Conservation (phyloP, 2,888 invertebrate genomes). For the Phengaris arion region DNA sequence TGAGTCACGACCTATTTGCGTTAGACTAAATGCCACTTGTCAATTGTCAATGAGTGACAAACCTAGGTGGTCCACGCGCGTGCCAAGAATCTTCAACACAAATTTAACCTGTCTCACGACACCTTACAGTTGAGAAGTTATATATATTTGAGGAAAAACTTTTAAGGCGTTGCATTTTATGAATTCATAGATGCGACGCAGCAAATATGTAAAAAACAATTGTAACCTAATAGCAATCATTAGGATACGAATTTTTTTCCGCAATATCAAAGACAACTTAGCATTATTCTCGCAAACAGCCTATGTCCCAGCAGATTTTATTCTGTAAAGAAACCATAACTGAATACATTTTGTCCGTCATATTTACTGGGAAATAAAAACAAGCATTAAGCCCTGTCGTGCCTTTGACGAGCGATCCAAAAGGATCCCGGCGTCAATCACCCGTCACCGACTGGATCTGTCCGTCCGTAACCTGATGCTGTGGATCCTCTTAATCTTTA, state of each 20-base stretch:
- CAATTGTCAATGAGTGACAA: conserved; percentile 23
- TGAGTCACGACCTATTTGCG: conserved; percentile 21
- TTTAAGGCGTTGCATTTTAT: background rate
- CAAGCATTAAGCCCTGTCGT: conserved; percentile 20
- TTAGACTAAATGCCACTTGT: conserved; percentile 14
- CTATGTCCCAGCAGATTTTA: background rate
- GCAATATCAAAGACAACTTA: no score
- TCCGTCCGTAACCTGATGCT: conserved; percentile 49
- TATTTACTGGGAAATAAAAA: conserved; percentile 2
- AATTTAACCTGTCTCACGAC: conserved; percentile 11
- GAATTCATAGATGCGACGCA: no score
- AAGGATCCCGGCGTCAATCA: conserved; percentile 45
- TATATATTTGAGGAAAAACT: background rate
- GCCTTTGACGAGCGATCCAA: conserved; percentile 36
- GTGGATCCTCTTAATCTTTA: conserved; percentile 50
- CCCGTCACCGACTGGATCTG: conserved; percentile 47
- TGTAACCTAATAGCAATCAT: no score
- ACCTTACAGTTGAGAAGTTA: background rate
- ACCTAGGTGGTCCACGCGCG: conserved; percentile 23
- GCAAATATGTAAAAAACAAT: no score
- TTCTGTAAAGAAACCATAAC: background rate
- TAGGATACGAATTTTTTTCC: no score
- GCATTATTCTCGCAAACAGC: background rate
- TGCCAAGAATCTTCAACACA: conserved; percentile 23
- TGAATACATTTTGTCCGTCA: background rate